Evolutionary conservation across 2,797 vertebrate genomes (phyloP).

Genomic region (Pseudocheirus occidentalis): DNA sequence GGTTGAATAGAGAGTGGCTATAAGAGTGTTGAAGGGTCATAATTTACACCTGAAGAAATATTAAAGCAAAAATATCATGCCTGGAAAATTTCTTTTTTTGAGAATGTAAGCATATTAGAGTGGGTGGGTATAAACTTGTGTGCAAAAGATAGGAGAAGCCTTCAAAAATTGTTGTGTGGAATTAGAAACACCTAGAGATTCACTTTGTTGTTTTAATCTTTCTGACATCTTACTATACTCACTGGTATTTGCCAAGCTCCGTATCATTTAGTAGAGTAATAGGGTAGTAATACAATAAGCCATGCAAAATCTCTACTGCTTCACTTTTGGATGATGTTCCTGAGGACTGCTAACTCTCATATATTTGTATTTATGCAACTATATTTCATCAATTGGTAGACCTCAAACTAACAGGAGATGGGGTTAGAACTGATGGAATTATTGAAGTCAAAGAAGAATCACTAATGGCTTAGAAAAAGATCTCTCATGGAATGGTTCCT

Average conservation of each 20-base stretch:
- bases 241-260: background rate
- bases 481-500: background rate
- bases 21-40: background rate
- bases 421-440: background rate
- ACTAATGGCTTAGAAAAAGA: background rate
- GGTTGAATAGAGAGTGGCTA: background rate
- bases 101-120: background rate
- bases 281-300: background rate
- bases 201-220: background rate
- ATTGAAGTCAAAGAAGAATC: background rate
- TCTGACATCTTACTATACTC: background rate
- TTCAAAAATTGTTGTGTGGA: background rate
- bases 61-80: background rate
- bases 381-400: background rate
- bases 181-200: background rate
- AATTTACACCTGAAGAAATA: background rate
- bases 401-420: background rate
- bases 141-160: background rate
- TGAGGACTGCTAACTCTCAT: background rate
- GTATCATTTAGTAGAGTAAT: background rate
- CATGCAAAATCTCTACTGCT: background rate
- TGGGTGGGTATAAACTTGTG: background rate
- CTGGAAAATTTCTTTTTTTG: background rate
- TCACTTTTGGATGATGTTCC: background rate
- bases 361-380: background rate